Conservation (phyloP, 2,888 invertebrate genomes). For the Drosophila ezoana region DNA sequence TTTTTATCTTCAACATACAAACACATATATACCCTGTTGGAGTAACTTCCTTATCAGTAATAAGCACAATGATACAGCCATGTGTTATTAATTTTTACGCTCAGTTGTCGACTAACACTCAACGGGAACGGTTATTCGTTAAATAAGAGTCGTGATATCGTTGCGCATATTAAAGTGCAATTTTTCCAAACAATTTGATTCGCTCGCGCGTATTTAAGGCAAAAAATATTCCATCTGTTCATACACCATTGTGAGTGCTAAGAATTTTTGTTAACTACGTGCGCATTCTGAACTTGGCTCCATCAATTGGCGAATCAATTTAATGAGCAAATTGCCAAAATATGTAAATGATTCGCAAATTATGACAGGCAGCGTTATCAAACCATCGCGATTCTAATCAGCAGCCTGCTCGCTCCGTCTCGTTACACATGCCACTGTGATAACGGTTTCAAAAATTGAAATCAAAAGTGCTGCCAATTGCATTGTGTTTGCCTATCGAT, state of each 20-base stretch:
- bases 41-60: constrained; percentile 64
- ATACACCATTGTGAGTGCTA: constrained; percentile 40
- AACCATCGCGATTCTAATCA: constrained; percentile 54
- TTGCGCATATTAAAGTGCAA: constrained; percentile 31
- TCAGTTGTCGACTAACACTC: constrained; percentile 65
- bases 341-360: constrained; percentile 68
- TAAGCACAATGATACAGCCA: constrained; percentile 36
- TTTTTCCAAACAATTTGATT: constrained; percentile 22
- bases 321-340: constrained; percentile 65
- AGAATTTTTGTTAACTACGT: constrained; percentile 1
- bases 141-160: constrained; percentile 25
- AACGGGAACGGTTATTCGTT: constrained; percentile 65
- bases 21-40: constrained; percentile 16
- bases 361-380: constrained; percentile 50
- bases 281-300: not conserved
- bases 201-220: constrained; percentile 31
- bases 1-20: constrained; percentile 55
- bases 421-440: constrained; percentile 31
- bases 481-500: constrained; percentile 30
- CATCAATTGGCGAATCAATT: constrained; percentile 25
- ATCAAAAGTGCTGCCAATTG: constrained; percentile 44
- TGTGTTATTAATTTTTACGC: constrained; percentile 62
- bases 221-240: constrained; percentile 5
- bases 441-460: constrained; percentile 33
- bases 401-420: constrained; percentile 24